Evolutionary conservation across 2,888 invertebrate genomes (phyloP).

Genomic region (Amorpha juglandis): DNA sequence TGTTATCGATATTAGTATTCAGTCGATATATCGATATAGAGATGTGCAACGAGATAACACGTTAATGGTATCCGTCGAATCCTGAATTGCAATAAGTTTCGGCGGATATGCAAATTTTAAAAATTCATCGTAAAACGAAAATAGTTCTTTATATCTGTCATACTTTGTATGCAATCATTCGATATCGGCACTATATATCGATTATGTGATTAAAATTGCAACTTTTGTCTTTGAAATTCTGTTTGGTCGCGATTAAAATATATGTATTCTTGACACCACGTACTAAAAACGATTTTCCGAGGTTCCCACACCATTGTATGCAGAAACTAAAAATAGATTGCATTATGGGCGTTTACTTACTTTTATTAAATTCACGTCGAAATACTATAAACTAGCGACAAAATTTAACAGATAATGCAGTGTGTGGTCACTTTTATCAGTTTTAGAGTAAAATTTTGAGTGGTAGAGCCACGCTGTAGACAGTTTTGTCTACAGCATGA

Average conservation of each 20-base stretch:
- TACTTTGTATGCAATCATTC: constrained; percentile 1
- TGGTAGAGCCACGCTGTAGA: too few species aligned
- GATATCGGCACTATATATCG: constrained; percentile 6
- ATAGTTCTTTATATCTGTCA: constrained; percentile 22
- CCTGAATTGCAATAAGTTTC: constrained; percentile 40
- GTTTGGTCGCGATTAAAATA: background rate
- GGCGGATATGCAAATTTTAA: constrained; percentile 53
- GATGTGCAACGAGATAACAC: constrained; percentile 57
- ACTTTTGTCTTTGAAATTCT: background rate
- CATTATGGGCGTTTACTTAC: background rate
- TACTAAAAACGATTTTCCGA: background rate
- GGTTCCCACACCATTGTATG: constrained; percentile 4
- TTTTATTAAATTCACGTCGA: too few species aligned
- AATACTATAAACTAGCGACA: background rate
- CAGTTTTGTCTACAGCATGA: too few species aligned
- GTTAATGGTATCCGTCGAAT: constrained; percentile 40
- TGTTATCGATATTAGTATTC: constrained; percentile 65
- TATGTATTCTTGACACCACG: background rate
- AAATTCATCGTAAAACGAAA: constrained; percentile 45
- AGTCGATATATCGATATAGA: constrained; percentile 48
- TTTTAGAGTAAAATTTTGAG: too few species aligned
- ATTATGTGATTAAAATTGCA: constrained; percentile 11
- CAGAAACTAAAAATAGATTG: background rate
- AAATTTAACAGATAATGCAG: too few species aligned
- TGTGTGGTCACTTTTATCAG: too few species aligned